A percentile compares a stretch with the other conserved stretches of the same genome.
Conservation (phyloP, 2,888 invertebrate species). For the Himalopsyche tibetana region DNA sequence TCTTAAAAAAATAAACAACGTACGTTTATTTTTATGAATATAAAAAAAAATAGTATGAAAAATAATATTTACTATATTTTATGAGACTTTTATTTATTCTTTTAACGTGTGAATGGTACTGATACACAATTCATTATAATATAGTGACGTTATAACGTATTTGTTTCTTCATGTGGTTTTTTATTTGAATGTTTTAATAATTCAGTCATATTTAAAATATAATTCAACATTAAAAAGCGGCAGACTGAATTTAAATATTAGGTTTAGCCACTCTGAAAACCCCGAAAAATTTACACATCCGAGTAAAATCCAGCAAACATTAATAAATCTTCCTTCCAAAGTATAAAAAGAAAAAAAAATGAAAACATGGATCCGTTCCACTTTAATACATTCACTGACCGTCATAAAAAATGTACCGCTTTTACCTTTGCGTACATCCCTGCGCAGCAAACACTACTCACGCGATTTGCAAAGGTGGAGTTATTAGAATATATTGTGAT, state of each 20-base stretch:
- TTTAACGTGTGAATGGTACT: too few species aligned
- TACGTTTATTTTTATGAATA: too few species aligned
- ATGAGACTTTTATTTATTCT: too few species aligned
- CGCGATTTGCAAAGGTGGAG: not conserved
- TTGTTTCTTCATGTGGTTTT: too few species aligned
- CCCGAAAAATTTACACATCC: conserved; percentile 37
- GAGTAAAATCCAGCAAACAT: conserved; percentile 37
- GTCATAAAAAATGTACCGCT: conserved; percentile 56
- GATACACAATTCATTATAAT: too few species aligned
- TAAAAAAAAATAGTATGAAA: too few species aligned
- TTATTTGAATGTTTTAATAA: not conserved
- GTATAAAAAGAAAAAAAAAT: conserved; percentile 41
- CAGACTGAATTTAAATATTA: conserved; percentile 14
- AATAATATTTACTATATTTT: too few species aligned
- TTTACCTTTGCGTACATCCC: conserved; percentile 49
- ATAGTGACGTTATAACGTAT: too few species aligned
- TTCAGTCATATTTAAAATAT: not conserved
- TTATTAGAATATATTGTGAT: too few species aligned
- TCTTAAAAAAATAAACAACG: too few species aligned
- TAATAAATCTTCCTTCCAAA: conserved; percentile 42
- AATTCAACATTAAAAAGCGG: conserved; percentile 9
- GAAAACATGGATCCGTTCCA: conserved; percentile 46
- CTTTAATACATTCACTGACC: conserved; percentile 63
- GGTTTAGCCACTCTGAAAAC: conserved; percentile 24
- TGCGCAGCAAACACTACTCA: not conserved